These are phyloP conservation scores for Bothrops alternatus DNA, from an alignment of 2,797 vertebrate species.

Conservation along the genomic window DNA sequence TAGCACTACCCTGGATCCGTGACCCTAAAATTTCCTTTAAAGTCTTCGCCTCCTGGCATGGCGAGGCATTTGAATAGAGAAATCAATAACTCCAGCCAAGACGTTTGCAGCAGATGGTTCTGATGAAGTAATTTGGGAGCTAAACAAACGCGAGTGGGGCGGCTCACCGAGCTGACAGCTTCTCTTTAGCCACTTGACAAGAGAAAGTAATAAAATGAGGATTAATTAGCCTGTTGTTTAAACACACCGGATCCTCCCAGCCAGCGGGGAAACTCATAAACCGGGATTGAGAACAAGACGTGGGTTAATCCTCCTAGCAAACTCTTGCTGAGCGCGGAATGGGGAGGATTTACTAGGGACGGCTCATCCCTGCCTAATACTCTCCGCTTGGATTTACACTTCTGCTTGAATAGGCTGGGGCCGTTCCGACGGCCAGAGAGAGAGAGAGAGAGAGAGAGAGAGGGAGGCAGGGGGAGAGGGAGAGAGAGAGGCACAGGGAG, in stretches of 20 bases:
- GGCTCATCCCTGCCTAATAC: slow-evolving; percentile 50
- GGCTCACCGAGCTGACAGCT: slow-evolving; percentile 49
- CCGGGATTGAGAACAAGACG: slow-evolving; percentile 87
- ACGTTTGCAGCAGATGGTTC: slow-evolving; percentile 54
- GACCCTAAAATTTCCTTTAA: not conserved
- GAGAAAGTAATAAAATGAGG: slow-evolving; percentile 93
- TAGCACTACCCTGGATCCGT: not conserved
- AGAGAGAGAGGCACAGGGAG: not conserved
- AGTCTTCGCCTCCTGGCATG: not conserved
- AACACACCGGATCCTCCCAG: slow-evolving; percentile 77
- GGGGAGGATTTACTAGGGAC: slow-evolving; percentile 45
- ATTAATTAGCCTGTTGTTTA: slow-evolving; percentile 95
- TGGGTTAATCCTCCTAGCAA: slow-evolving; percentile 83
- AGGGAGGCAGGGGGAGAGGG: not conserved
- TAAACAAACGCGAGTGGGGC: slow-evolving; percentile 40
- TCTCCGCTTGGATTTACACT: slow-evolving; percentile 39
- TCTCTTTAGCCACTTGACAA: slow-evolving; percentile 75
- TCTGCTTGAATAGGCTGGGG: slow-evolving; percentile 14
- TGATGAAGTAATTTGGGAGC: slow-evolving; percentile 60
- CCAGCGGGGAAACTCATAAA: slow-evolving; percentile 90
- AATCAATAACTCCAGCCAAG: slow-evolving; percentile 20
- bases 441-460: not conserved
- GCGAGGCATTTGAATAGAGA: slow-evolving; percentile 19
- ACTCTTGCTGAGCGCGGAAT: slow-evolving; percentile 45
- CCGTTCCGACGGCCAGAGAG: slow-evolving; percentile 5